Evolutionary conservation across 2,888 invertebrate genomes (phyloP), one percentile per base, ranked within the genome.

Genomic region (Aspidiotus destructor): DNA sequence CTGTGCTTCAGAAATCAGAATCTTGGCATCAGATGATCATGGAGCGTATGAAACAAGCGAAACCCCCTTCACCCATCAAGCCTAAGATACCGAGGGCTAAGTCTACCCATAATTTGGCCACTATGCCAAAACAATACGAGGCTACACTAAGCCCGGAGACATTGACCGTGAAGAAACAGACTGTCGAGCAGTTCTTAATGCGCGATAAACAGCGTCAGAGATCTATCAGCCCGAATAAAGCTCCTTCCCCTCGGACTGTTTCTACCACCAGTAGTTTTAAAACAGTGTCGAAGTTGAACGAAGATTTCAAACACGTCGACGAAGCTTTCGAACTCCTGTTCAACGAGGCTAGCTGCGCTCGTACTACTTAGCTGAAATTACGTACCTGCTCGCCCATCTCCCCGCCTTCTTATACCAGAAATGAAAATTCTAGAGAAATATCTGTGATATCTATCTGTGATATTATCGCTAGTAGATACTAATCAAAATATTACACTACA

Each of bases 321-420:
- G 86, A 86, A 80, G 89, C 89, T 73, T 92, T 92, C 81, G 92
- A 92, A 77, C 86, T 87, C 79, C 83, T 92, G 74, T 89, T 92
- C 70, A 72, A 72, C 69, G 74, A 74, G 15, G 71, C 71, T 67
- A 60, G 73, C 65, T 68, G 71, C 68, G 70, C 28, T 16, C 55
- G 40, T 8, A 28, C 16, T 17, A 15, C 13, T 58, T 58, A 58
- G 8, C 16, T 16, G 55, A 17, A 55, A 10, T 58, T 40, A 40
- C 17, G 40, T 9, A 28, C 28, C 58, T 40, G 28, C 57, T n/a
- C 11, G 13, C 7, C 13, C 15, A 28, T 11, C 57, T 15, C 57
- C n/a, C 11, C 11, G 57, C 7, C 10, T n/a, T 57, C 57, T 57
- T n/a, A 55, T 11, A 17, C 15, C 57, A 48, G 48, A 48, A 48